phyloP scores from a whole-genome alignment of 2,888 invertebrate genomes.

The Drosophila buzzatii region DNA sequence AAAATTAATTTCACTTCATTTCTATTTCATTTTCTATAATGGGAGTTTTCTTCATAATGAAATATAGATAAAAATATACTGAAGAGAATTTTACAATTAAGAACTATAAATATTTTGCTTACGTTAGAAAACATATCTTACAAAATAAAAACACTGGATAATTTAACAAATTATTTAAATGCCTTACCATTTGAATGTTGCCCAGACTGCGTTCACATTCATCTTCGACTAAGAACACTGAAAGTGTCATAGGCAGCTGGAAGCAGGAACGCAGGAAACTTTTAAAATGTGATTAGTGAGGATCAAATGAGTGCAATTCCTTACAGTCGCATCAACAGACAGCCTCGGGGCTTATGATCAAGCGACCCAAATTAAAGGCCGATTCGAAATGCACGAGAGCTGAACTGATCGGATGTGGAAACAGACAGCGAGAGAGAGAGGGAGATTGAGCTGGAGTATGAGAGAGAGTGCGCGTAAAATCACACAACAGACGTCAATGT shows the following conservation, averaged over 20 bases:
- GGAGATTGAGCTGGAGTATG: neutral
- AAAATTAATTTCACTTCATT: too few species aligned
- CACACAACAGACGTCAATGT: constrained; percentile 63
- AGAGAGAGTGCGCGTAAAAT: constrained; percentile 14
- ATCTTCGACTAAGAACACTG: neutral
- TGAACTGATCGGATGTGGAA: neutral
- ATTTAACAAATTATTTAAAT: neutral
- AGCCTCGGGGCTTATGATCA: constrained; percentile 10
- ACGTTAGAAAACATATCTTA: neutral
- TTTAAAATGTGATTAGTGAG: constrained; percentile 54
- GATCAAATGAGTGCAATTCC: constrained; percentile 21
- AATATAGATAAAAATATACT: too few species aligned
- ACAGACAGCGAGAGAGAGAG: neutral
- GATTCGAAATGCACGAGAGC: constrained; percentile 11
- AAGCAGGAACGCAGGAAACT: constrained; percentile 13
- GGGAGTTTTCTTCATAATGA: too few species aligned
- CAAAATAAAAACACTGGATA: neutral
- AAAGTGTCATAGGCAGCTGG: constrained; percentile 3
- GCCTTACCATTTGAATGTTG: too few species aligned
- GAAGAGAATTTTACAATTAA: too few species aligned
- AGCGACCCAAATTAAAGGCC: constrained; percentile 28
- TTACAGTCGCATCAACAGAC: constrained; percentile 5
- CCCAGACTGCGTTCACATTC: neutral
- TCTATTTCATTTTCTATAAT: too few species aligned
- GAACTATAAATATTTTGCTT: neutral